These are phyloP conservation scores for Zaprionus davidi DNA, from an alignment of 1,140 invertebrate genomes.

Conservation along the genomic window DNA sequence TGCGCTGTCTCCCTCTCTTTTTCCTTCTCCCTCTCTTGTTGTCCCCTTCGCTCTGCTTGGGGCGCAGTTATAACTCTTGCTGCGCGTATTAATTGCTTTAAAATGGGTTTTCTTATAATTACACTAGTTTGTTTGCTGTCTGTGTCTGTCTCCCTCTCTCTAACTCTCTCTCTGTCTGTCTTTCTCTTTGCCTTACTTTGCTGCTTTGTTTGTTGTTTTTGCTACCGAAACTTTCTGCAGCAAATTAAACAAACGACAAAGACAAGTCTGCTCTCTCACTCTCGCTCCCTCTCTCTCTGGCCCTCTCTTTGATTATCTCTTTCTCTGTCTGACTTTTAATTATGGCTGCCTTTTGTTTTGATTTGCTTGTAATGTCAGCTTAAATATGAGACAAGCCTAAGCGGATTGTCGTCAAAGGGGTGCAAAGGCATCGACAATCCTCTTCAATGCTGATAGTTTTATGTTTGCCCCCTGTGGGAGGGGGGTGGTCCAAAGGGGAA, in stretches of 20 bases:
- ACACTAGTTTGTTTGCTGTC: slow-evolving; percentile 69
- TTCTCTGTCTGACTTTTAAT: slow-evolving; percentile 43
- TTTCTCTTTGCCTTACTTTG: background rate
- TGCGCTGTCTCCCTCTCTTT: background rate
- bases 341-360: slow-evolving; percentile 68
- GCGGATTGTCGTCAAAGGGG: slow-evolving; percentile 66
- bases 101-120: slow-evolving; percentile 61
- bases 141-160: slow-evolving; percentile 1
- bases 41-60: background rate
- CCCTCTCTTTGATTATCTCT: background rate
- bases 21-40: background rate
- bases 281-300: background rate
- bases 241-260: slow-evolving; percentile 24
- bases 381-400: slow-evolving; percentile 60
- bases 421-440: slow-evolving; percentile 48
- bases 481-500: background rate
- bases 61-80: slow-evolving; percentile 13
- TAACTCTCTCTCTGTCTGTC: background rate
- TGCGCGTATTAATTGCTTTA: slow-evolving; percentile 54
- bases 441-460: slow-evolving; percentile 74
- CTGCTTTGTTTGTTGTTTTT: slow-evolving; percentile 21
- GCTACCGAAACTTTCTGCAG: slow-evolving; percentile 17
- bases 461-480: slow-evolving; percentile 47
- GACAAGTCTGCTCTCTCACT: too few relatives aligned
- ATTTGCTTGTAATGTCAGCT: slow-evolving; percentile 68